Percentiles rank a stretch among this genome's conserved stretches.
phyloP scores from a whole-genome alignment of 2,113 vertebrate genomes.

The Nesogale talazaci region DNA sequence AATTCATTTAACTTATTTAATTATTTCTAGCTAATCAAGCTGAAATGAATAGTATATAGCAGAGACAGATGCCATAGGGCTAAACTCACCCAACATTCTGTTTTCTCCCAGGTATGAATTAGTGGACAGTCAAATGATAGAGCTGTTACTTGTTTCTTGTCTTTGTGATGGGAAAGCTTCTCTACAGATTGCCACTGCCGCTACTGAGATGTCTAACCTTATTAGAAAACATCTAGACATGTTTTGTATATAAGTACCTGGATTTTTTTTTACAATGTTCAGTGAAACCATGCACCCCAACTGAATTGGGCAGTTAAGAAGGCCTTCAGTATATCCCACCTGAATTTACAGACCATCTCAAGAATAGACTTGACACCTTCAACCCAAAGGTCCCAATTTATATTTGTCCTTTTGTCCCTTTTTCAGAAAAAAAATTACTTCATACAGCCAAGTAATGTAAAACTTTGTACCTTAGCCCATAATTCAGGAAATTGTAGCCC shows the following conservation, averaged over 20 bases:
- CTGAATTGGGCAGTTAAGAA: neutral
- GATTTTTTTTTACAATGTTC: slow-evolving; percentile 1
- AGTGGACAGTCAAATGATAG: neutral
- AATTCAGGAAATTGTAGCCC: too few relatives aligned
- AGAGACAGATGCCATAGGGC: neutral
- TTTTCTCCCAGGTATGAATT: neutral
- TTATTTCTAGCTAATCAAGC: neutral
- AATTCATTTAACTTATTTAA: neutral
- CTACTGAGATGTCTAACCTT: neutral
- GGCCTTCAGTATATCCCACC: neutral
- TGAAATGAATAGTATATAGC: neutral
- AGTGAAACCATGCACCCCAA: too few relatives aligned
- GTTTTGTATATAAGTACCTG: neutral
- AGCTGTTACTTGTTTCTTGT: neutral
- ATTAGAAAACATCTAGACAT: neutral
- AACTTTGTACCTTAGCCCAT: too few relatives aligned
- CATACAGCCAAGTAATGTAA: too few relatives aligned
- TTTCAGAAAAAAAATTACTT: too few relatives aligned
- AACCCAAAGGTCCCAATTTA: too few relatives aligned
- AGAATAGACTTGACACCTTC: neutral
- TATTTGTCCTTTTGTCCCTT: too few relatives aligned
- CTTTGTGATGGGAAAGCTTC: neutral
- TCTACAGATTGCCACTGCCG: neutral
- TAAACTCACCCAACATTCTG: neutral
- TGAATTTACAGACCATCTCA: neutral